These are phyloP conservation scores for Epinephelus moara DNA, from an alignment of 2,113 vertebrate genomes.

Conservation along the genomic window DNA sequence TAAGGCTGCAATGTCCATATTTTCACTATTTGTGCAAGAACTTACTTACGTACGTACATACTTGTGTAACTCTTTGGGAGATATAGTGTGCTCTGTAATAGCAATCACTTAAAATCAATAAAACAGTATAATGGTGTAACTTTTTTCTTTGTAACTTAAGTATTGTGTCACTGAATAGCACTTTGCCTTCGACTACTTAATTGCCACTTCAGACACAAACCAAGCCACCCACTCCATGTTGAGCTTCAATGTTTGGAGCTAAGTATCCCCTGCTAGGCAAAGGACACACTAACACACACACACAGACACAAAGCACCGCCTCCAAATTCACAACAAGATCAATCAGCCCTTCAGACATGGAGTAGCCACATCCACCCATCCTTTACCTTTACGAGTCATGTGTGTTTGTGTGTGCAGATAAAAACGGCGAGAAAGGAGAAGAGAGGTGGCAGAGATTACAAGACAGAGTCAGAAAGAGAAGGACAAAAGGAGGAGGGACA, in stretches of 20 bases:
- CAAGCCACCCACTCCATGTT: not conserved
- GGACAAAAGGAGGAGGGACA: constrained; percentile 34
- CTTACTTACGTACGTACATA: too few species aligned
- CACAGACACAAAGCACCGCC: not conserved
- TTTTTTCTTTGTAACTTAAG: not conserved
- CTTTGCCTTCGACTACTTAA: not conserved
- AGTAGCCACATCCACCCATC: constrained; percentile 16
- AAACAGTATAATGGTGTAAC: not conserved
- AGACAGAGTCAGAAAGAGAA: constrained; percentile 9
- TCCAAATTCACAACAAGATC: constrained; percentile 14
- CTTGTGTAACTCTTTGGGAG: not conserved
- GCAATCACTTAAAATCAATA: not conserved
- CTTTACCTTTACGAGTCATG: not conserved
- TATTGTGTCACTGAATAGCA: not conserved
- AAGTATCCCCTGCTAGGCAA: not conserved
- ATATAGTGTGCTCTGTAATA: not conserved
- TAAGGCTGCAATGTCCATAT: too few species aligned
- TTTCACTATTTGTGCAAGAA: too few species aligned
- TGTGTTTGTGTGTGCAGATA: not conserved
- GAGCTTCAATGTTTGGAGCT: too few species aligned
- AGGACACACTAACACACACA: not conserved
- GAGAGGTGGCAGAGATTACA: constrained; percentile 21
- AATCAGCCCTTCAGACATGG: constrained; percentile 20
- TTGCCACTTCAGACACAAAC: not conserved
- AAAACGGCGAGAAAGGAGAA: not conserved